Evolutionary conservation across 2,888 invertebrate genomes (phyloP), one percentile per base, ranked within the genome.

Genomic region (Pollenia amentaria): DNA sequence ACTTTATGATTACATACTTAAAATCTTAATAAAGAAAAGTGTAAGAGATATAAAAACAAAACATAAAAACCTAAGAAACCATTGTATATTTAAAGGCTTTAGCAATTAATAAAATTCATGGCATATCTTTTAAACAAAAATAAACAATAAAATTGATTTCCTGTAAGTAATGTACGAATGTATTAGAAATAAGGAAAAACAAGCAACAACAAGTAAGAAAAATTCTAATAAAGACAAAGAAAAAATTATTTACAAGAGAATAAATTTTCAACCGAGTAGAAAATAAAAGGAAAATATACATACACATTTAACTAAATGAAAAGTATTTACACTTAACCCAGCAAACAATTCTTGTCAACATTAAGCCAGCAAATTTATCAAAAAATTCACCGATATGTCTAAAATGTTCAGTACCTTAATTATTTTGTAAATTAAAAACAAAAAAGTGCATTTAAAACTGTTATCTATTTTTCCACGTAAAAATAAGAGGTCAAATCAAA

Each of bases 111-210:
- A 62, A 57, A 77, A 70, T 67, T 75, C 29, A 75, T 44, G 10
- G 60, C 73, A 75, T 75, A 81, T 64, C 46, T 65, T 29, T 44
- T 64, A 38, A n/a, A 42, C 4, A 67, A 67, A 64, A 55, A 18
- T 3, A 73, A 80, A 72, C 64, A 72, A 80, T 72, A 64, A 69
- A 69, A 70, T 70, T 70, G 55, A 77, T 83, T 70, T 77, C 46
- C 64, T 46, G 62, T 14, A 65, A 46, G n/a, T 55, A 78, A 60
- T 48, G n/a, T 53, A 60, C 67, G 70, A 51, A 42, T 16, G 42
- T 21, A 21, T 11, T 29, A 60, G 8, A 60, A 62, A 1, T 7
- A 62, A 62, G 21, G 14, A 14, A 69, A 42, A 69, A 51, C 38
- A 7, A 65, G 21, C 21, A 14, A 46, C 4, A 65, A 44, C 7